Conservation (phyloP, 2,888 invertebrate species). For the Eristalis pertinax region DNA sequence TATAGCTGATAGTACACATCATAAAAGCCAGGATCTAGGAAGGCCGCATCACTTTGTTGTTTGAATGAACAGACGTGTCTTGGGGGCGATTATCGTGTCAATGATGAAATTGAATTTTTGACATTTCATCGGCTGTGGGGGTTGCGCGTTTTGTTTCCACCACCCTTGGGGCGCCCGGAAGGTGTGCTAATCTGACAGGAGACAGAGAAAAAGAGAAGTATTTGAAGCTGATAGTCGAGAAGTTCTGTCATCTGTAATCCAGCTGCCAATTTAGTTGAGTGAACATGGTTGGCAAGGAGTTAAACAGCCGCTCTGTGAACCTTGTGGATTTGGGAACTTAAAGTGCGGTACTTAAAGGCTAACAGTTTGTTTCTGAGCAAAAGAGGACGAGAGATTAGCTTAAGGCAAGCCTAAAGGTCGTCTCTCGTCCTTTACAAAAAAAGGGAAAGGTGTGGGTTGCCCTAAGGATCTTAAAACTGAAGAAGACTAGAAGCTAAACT, state of each 20-base stretch:
- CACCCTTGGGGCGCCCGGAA: neutral
- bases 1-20: neutral
- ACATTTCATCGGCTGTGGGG: constrained; percentile 5
- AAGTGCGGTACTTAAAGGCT: neutral
- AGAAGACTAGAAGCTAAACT: no score
- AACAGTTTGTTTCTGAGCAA: no score
- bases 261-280: neutral
- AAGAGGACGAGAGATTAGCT: no score
- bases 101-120: constrained; percentile 19
- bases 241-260: neutral
- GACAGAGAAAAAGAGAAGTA: neutral
- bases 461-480: no score
- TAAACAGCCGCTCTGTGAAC: neutral
- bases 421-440: no score
- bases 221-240: neutral
- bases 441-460: no score
- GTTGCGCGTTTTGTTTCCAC: neutral
- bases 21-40: neutral
- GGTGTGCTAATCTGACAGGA: neutral
- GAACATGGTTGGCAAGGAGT: neutral
- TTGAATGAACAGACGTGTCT: constrained; percentile 20
- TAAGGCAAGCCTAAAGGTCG: no score
- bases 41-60: neutral
- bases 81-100: constrained; percentile 16
- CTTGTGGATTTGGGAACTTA: neutral